Conservation (phyloP, 2,888 invertebrate genomes). For the Smittia sp. region DNA sequence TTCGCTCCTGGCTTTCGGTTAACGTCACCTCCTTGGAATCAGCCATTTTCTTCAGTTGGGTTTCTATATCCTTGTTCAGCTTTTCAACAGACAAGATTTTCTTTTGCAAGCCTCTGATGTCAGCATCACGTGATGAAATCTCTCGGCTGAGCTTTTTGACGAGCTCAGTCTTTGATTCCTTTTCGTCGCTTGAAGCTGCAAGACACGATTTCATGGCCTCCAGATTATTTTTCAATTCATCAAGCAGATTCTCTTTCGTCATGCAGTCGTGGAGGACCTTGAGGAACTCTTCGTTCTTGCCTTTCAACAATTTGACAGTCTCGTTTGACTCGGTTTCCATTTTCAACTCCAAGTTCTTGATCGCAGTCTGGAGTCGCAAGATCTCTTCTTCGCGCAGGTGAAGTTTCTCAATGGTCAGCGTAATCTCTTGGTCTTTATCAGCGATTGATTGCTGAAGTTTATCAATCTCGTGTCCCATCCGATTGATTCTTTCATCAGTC, state of each 20-base stretch:
- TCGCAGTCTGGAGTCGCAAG: background rate
- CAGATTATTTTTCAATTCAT: conserved; percentile 23
- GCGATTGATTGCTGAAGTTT: conserved; percentile 17
- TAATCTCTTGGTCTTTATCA: conserved; percentile 21
- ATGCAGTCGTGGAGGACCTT: conserved; percentile 7
- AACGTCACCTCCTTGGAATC: conserved; percentile 42
- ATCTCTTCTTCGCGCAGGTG: background rate
- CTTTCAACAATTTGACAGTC: background rate
- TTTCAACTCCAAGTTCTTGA: conserved; percentile 51
- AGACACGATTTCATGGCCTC: conserved; percentile 30
- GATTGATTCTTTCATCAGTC: background rate
- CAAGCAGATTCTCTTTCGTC: background rate
- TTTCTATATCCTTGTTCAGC: conserved; percentile 49
- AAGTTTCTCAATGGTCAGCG: background rate
- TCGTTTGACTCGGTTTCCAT: conserved; percentile 50
- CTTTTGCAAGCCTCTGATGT: background rate
- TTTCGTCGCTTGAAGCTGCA: background rate
- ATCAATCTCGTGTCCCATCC: conserved; percentile 28
- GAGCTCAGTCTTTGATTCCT: background rate
- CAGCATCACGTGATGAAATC: background rate
- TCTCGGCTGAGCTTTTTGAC: conserved; percentile 1
- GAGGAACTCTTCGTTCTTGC: conserved; percentile 14
- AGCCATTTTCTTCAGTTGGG: conserved; percentile 55
- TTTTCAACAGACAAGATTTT: background rate
- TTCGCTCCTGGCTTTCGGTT: background rate